These are phyloP conservation scores for Mactra quadrangularis DNA, from an alignment of 1,140 invertebrate species.

Conservation along the genomic window DNA sequence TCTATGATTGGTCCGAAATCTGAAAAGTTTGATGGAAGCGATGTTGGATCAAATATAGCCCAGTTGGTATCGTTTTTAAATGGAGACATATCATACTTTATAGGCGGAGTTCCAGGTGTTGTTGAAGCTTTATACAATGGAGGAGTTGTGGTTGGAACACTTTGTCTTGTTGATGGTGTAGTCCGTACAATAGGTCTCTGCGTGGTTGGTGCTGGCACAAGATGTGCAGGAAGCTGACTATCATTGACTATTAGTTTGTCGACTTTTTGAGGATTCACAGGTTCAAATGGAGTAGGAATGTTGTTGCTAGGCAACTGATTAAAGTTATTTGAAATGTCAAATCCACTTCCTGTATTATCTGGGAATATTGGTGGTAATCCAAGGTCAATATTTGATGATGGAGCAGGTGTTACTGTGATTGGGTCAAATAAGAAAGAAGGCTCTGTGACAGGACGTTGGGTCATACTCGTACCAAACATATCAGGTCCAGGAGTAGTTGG, in stretches of 20 bases:
- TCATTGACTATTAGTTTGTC: no score
- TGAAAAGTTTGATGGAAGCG: conserved; percentile 13
- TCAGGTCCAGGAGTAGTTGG: not conserved
- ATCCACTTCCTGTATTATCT: not conserved
- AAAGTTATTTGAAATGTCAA: conserved; percentile 16
- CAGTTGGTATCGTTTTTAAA: conserved; percentile 51
- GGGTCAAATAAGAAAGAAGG: conserved; percentile 31
- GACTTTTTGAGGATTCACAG: no score
- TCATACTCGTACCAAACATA: not conserved
- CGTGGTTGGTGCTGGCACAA: no score
- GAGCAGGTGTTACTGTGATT: not conserved
- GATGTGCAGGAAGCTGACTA: no score
- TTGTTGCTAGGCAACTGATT: not conserved
- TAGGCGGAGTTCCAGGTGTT: not conserved
- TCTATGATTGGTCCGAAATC: conserved; percentile 54
- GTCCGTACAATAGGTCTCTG: not conserved
- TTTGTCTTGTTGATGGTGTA: no score
- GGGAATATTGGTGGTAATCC: conserved; percentile 15
- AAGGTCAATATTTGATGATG: not conserved
- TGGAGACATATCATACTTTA: conserved; percentile 46
- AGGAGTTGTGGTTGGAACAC: not conserved
- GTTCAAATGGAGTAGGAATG: no score
- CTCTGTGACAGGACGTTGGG: not conserved
- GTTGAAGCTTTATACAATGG: not conserved
- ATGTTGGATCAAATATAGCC: conserved; percentile 57